Evolutionary conservation across 2,113 vertebrate species (phyloP).

Genomic region (Macheiramphus alcinus): DNA sequence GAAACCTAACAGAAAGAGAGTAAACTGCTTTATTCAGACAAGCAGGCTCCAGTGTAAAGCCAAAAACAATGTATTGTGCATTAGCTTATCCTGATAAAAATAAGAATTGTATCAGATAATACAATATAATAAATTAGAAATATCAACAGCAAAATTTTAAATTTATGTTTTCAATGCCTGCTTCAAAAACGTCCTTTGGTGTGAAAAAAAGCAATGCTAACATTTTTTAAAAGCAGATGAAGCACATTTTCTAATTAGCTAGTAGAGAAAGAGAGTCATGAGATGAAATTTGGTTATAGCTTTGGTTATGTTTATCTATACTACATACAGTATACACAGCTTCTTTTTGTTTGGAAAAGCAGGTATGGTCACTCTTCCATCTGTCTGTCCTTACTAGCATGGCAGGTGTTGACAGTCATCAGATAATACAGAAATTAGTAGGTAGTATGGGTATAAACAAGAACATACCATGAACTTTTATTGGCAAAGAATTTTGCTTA

Average conservation of each 20-base stretch:
- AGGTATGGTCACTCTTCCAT: neutral
- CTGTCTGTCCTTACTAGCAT: neutral
- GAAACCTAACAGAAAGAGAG: neutral
- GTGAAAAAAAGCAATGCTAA: neutral
- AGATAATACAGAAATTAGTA: neutral
- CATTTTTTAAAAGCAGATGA: neutral
- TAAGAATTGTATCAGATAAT: neutral
- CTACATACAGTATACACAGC: neutral
- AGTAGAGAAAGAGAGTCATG: neutral
- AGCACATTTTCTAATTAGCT: neutral
- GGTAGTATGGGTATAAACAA: neutral
- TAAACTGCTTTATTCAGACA: neutral
- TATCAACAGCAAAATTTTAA: neutral
- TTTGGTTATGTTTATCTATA: neutral
- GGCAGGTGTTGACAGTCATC: neutral
- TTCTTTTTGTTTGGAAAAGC: neutral
- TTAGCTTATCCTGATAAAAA: neutral
- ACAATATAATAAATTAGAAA: neutral
- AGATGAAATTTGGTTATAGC: neutral
- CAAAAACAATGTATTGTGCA: neutral
- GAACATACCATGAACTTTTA: neutral
- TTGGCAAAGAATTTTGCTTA: neutral
- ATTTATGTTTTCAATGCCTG: neutral
- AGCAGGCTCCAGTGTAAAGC: neutral
- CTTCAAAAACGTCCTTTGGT: neutral